Conservation (phyloP, 2,113 vertebrate genomes). For the Calypte anna region DNA sequence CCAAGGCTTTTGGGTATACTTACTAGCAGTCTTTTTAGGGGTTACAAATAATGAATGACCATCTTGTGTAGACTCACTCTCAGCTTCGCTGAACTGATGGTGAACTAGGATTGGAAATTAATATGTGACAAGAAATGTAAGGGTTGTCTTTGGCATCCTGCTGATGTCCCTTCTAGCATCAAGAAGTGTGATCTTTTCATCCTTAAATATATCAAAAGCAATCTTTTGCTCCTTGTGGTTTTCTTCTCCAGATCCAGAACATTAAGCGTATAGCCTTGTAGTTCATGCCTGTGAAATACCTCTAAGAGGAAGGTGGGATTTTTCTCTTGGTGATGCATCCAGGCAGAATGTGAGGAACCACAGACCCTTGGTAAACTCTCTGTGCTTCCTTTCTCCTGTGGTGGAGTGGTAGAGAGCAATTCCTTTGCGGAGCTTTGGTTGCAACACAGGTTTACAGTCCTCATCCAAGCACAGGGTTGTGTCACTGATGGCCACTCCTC, state of each 20-base stretch:
- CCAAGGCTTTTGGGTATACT: background rate
- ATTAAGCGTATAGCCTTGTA: background rate
- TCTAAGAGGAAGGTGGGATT: background rate
- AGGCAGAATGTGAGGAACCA: background rate
- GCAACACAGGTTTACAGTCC: background rate
- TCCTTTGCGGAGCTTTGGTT: background rate
- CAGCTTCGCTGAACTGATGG: background rate
- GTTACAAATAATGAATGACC: accelerated
- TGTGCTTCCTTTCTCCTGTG: background rate
- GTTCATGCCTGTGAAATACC: background rate
- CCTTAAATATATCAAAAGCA: background rate
- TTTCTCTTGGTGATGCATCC: background rate
- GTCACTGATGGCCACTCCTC: background rate
- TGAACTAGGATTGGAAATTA: background rate
- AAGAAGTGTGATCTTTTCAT: background rate
- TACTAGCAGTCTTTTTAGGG: background rate
- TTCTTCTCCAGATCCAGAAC: background rate
- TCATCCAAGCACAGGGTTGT: background rate
- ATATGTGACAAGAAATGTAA: background rate
- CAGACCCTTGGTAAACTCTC: background rate
- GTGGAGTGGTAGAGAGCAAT: background rate
- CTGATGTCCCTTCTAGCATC: background rate
- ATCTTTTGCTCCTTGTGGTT: background rate
- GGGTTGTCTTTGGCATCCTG: background rate
- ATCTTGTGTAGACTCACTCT: background rate